These are phyloP conservation scores for Sycophila texana DNA, from an alignment of 2,888 invertebrate genomes.

Conservation along the genomic window DNA sequence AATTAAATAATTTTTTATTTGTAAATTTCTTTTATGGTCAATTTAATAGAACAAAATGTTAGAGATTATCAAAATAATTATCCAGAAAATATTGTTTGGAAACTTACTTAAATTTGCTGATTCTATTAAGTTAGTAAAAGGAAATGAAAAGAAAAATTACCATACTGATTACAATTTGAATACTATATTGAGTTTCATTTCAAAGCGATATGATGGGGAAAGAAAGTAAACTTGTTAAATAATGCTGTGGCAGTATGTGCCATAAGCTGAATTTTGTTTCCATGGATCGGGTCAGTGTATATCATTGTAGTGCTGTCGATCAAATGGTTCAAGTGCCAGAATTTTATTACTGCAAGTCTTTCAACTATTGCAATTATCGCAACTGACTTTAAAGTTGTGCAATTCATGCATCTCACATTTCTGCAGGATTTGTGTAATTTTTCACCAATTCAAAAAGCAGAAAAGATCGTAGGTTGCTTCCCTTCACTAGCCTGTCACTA, in stretches of 20 bases:
- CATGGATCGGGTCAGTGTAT: constrained; percentile 29
- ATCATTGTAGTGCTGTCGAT: constrained; percentile 43
- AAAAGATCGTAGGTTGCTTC: constrained; percentile 15
- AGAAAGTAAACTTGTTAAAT: constrained; percentile 40
- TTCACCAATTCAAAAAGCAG: constrained; percentile 18
- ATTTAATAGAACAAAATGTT: too few species aligned
- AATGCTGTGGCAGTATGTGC: constrained; percentile 5
- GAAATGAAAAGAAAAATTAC: constrained; percentile 4
- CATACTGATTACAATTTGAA: constrained; percentile 9
- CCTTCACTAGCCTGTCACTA: neutral
- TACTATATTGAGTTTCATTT: constrained; percentile 2
- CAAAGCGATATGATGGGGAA: constrained; percentile 5
- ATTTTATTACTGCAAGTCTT: constrained; percentile 52
- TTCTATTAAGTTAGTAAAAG: too few species aligned
- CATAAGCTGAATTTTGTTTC: constrained; percentile 34
- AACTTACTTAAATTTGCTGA: too few species aligned
- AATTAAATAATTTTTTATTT: neutral
- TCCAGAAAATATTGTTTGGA: too few species aligned
- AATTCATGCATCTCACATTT: constrained; percentile 30
- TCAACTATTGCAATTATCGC: constrained; percentile 37
- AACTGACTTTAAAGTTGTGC: constrained; percentile 35
- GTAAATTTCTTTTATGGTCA: neutral
- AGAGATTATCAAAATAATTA: neutral
- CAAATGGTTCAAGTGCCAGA: constrained; percentile 48
- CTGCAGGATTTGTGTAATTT: constrained; percentile 23